Base-by-base conservation (phyloP, 2,888 invertebrate genomes). In the Amphipoea lucens region DNA sequence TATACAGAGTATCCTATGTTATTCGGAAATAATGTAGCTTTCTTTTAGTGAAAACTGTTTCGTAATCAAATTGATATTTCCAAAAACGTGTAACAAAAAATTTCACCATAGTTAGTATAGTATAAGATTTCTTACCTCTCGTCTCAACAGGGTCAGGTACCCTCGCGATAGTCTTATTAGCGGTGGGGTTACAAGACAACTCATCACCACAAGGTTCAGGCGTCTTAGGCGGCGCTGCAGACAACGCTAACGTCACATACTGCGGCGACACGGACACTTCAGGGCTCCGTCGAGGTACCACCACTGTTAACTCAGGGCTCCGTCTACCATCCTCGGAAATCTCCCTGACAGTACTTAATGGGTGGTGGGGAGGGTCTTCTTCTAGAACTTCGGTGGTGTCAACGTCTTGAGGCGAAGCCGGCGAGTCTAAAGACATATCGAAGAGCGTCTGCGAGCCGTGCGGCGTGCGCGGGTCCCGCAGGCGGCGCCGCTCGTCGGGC, bases 371-470 rank as follows among this genome's bases (percentile, higher is more conserved):
- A 9, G 88, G 83, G 60, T 94, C 91, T 48, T 95, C 94, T 40
- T 90, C 91, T 20, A 91, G 82, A 6, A 93, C 92, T 80, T 96
- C 95, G 2, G 93, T 90, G 17, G 89, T 84, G 40, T 95, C 93
- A 1, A 95, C 92, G 84, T 97, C 97, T 42, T 97, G 95, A 0
- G 98, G 98, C 4, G 98, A 97, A 29, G 97, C 97, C 0, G 98
- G 98, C 86, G 98, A 98, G 91, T 98, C 98, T 68, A 98, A 93
- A 81, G 97, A 98, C 89, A 98, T 97, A 2, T 98, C 98, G 92
- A 98, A 98, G 81, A 98, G 97, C 0, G 98, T 97, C 78, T 97
- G 97, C 11, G 97, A 97, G 69, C 97, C 97, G 2, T 97, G 97
- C 0, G 97, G 97, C 1, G 97, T 97, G 4, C 96, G 93, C 0